Base-by-base conservation (phyloP, 64 coral and sea anemone species). In the Stylophora pistillata region DNA sequence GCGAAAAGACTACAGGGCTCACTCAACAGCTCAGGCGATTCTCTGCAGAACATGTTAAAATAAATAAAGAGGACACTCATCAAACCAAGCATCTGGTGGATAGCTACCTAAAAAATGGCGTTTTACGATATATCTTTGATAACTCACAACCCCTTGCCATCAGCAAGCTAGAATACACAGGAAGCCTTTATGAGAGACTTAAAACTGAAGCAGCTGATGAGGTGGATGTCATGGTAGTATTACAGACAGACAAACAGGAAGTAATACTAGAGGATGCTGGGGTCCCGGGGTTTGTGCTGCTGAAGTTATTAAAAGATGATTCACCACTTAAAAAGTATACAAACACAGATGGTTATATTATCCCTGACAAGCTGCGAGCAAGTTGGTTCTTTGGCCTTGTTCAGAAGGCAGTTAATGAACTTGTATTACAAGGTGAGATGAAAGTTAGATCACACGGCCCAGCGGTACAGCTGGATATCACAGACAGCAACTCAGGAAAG, bases 191-290 rank as follows among this genome's bases (percentile, higher is more conserved):
- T 60, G 94, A 95, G 57, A 72, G n/a, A 41, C 89, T 95, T 18
- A 95, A 92, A 79, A 95, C 94, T 20, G 94, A 93, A 57, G 74
- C 79, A 79, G 90, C 80, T 62, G 94, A 96, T 33, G 90, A 93
- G 30, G 94, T 92, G 32, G 94, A 96, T 47, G 87, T 96, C 16
- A 96, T 96, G 90, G 70, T 93, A 56, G 81, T 96, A 37, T 28
- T 95, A 58, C 81, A 86, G 34, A 79, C 74, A 69, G 68, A 15
- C 7, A 93, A 89, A 34, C 54, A 96, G 30, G 66, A 89, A 7
- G 78, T 81, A 2, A 79, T 85, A 58, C 72, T 89, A 63, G 20
- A 71, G 34, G 86, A 83, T 27, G 58, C 55, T n/a, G n/a, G 61
- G 17, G 64, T 96, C 16, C 86, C 94, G 21, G 94, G 94, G 10